phyloP scores from a whole-genome alignment of 2,888 invertebrate genomes.

The Hypsopygia costalis region DNA sequence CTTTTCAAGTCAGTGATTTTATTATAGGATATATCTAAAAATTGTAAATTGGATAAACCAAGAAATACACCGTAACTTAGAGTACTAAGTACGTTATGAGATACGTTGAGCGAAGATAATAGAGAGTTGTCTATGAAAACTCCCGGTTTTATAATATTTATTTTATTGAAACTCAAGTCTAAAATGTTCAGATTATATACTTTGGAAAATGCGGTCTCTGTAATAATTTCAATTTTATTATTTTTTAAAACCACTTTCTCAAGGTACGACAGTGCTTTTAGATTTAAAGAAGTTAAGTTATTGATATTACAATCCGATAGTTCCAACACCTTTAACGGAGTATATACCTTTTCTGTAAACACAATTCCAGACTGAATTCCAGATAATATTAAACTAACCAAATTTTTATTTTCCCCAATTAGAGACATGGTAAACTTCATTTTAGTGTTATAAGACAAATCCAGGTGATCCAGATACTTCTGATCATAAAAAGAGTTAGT shows the following conservation, averaged over 20 bases:
- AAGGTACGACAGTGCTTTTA: slow-evolving; percentile 31
- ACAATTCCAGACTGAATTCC: slow-evolving; percentile 29
- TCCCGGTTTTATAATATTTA: slow-evolving; percentile 49
- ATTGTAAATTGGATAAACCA: slow-evolving; percentile 37
- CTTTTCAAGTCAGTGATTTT: slow-evolving; percentile 40
- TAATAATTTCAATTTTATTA: slow-evolving; percentile 37
- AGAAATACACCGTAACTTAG: slow-evolving; percentile 50
- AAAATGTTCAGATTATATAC: slow-evolving; percentile 30
- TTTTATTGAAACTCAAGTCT: slow-evolving; percentile 51
- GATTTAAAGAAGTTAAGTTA: slow-evolving; percentile 32
- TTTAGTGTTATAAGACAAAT: slow-evolving; percentile 48
- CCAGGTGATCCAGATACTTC: slow-evolving; percentile 34
- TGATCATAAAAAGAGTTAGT: slow-evolving; percentile 31
- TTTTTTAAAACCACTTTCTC: slow-evolving; percentile 33
- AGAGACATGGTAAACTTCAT: slow-evolving; percentile 28
- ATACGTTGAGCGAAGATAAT: slow-evolving; percentile 42
- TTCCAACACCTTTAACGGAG: slow-evolving; percentile 27
- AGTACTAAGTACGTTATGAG: slow-evolving; percentile 42
- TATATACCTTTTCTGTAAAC: slow-evolving; percentile 26
- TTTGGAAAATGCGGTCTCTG: slow-evolving; percentile 34
- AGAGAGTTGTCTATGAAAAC: slow-evolving; percentile 43
- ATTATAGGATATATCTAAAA: slow-evolving; percentile 54
- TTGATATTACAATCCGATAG: slow-evolving; percentile 34
- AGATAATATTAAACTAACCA: slow-evolving; percentile 37
- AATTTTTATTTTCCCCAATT: slow-evolving; percentile 24